Base-by-base conservation (phyloP, 2,888 invertebrate species). In the Ormia ochracea region DNA sequence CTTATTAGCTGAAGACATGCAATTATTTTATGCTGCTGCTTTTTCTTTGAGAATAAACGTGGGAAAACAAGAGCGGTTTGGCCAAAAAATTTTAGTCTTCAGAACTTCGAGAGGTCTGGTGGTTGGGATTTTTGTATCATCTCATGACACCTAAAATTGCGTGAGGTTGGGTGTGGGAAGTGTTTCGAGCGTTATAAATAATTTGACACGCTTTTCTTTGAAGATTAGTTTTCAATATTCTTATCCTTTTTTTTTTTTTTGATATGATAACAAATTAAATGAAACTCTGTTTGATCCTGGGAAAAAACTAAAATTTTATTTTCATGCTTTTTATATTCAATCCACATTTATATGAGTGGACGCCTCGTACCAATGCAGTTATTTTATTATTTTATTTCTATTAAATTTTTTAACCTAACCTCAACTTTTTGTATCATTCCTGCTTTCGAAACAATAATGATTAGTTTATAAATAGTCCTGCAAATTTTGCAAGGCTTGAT, bases 81-180 rank as follows among this genome's bases (percentile, higher is more conserved):
- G 14, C 33, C 21, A 26, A 73, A 48, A n/a, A 50, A 5, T 14
- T 14, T 58, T 65, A 28, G 9, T 31, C 4, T 10, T 70, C 19
- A 41, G 52, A 61, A 45, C 50, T 78, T 41, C 52, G 50, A n/a
- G 36, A 36, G 10, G 1, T 7, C 7, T 19, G 5, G 38, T 31
- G 17, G n/a, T 0, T 38, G 38, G 23, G 17, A 50, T 10, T 56
- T 50, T 73, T 69, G 33, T 26, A 70, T 12, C 48, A 33, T 12
- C 21, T 43, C 17, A 61, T 33, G 54, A 58, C 68, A 68, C 41
- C 66, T 75, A n/a, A 9, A 19, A 3, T n/a, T 52, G 78, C 69
- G 69, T 69, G 59, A 86, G 87, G 88, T 85, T n/a, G 87, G 86
- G 88, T 87, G 88, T 88, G 88, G 88, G 88, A 88, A 88, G 84